Evolutionary conservation across 1,140 invertebrate species (phyloP).

Genomic region (Archegozetes longisetosus): DNA sequence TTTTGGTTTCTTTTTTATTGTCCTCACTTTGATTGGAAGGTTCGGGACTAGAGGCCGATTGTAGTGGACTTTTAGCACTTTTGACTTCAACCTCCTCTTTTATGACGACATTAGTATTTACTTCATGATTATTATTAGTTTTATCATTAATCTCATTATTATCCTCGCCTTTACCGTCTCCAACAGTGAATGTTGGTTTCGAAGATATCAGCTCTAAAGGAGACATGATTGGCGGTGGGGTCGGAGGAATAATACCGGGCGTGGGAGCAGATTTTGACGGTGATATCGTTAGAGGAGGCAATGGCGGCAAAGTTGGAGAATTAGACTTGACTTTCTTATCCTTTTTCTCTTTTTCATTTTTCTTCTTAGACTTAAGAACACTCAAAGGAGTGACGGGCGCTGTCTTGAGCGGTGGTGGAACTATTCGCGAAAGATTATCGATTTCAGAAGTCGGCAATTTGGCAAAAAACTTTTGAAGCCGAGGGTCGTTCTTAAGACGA

Average conservation of each 20-base stretch:
- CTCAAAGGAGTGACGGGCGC: neutral
- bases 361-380: neutral
- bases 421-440: neutral
- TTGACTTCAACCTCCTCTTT: too few relatives aligned
- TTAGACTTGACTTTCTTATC: neutral
- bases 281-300: neutral
- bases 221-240: neutral
- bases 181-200: neutral
- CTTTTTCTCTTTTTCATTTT: neutral
- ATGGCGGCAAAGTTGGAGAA: neutral
- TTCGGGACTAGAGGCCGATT: too few relatives aligned
- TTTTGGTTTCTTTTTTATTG: too few relatives aligned
- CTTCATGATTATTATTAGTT: too few relatives aligned
- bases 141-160: too few relatives aligned
- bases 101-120: too few relatives aligned
- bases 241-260: neutral
- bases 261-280: neutral
- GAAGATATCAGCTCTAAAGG: neutral
- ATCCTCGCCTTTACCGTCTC: neutral
- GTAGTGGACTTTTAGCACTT: too few relatives aligned
- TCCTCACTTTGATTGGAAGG: too few relatives aligned
- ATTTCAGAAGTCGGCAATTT: neutral
- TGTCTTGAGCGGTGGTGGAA: neutral
- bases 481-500: constrained; percentile 20
- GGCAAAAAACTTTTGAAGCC: constrained; percentile 18